Evolutionary conservation across 2,113 vertebrate genomes (phyloP), one percentile per base, ranked within the genome.

Genomic region (Choloepus hoffmanni): DNA sequence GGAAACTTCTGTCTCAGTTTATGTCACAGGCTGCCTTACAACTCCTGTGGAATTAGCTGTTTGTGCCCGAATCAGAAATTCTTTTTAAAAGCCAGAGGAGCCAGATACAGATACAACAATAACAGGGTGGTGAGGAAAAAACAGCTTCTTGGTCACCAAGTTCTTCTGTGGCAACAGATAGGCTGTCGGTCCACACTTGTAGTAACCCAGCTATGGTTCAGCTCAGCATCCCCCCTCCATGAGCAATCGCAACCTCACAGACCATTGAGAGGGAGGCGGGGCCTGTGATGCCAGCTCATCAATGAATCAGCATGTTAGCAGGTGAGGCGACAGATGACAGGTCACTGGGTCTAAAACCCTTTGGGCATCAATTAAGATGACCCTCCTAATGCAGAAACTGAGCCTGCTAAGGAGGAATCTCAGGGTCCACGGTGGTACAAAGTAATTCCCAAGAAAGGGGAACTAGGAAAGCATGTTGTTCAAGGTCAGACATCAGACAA

Each of bases 231-330:
- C 70, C 92, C 81, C 98, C 99, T 98, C 98, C 98, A 98, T 98
- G 98, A 98, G 98, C 98, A 95, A 36, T 15, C 97, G 99, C 98
- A 98, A 98, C 98, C 98, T 98, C 98, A 43, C 98, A 97, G 98
- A 98, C 98, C 98, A 98, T 98, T 98, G 98, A 96, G 98, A 98
- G 97, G 98, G 98, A 99, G 99, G 99, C 97, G 99, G 99, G 98
- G 98, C 98, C 98, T 98, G 98, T 82, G 92, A 95, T 97, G 98
- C 97, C 92, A 82, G 90, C 97, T 98, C 97, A 96, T 98, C 98
- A 96, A 95, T 98, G 98, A 99, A 99, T 98, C 98, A 98, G 98
- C 98, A 98, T 79, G 97, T 43, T 96, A 97, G 97, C 97, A 97
- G 97, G 98, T 98, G 96, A 97, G 95, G 36, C 97, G 91, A 90